Percentiles rank a stretch among this genome's conserved stretches.
Conservation (phyloP, 35 echinoderm and acorn worm species). For the Acanthaster planci region DNA sequence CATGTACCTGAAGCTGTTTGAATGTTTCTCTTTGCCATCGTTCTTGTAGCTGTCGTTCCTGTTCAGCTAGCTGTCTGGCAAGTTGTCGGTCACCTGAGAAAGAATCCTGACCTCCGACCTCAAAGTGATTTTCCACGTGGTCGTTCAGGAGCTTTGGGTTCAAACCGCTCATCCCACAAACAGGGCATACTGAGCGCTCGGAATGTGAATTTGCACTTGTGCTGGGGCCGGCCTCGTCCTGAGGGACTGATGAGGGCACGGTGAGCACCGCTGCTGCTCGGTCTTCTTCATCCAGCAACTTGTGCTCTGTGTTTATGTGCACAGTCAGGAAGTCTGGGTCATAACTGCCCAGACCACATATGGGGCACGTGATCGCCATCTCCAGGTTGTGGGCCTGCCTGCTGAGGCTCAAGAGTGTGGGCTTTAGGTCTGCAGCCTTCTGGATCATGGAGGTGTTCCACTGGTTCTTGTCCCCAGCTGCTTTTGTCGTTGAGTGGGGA, state of each 20-base stretch:
- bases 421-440: slow-evolving; percentile 35
- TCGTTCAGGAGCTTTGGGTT: slow-evolving; percentile 29
- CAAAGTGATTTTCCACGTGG: slow-evolving; percentile 88
- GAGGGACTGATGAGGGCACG: not conserved
- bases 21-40: slow-evolving; percentile 52
- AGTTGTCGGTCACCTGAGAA: slow-evolving; percentile 37
- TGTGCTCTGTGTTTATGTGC: slow-evolving; percentile 77
- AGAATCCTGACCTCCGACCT: not conserved
- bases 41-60: slow-evolving; percentile 64
- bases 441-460: not conserved
- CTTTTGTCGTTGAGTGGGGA: not conserved
- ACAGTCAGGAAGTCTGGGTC: slow-evolving; percentile 49
- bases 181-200: slow-evolving; percentile 49
- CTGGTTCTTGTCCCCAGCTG: not conserved
- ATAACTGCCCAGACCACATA: slow-evolving; percentile 81
- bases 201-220: not conserved
- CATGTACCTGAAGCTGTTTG: slow-evolving; percentile 52
- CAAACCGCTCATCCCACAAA: slow-evolving; percentile 54
- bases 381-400: slow-evolving; percentile 65
- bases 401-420: slow-evolving; percentile 74
- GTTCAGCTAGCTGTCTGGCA: slow-evolving; percentile 49
- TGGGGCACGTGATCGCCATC: slow-evolving; percentile 52
- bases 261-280: not conserved
- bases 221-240: not conserved
- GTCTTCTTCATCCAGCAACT: not conserved